phyloP scores from a whole-genome alignment of 2,113 vertebrate genomes.

The Amphiprion ocellaris region DNA sequence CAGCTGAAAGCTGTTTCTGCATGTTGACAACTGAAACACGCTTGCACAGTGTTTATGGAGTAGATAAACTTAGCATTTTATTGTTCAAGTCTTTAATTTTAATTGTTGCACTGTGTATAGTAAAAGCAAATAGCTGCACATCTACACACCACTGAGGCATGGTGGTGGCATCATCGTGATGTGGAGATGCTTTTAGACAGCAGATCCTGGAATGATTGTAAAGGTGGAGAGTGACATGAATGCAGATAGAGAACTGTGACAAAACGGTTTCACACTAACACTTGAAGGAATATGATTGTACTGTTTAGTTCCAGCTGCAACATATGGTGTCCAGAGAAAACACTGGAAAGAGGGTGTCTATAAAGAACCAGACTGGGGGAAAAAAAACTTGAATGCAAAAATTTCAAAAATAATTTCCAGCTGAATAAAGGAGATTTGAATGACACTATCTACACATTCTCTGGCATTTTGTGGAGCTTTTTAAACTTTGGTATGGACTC shows the following conservation, averaged over 20 bases:
- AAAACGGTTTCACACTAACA: not conserved
- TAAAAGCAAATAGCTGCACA: too few relatives aligned
- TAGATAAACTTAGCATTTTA: not conserved
- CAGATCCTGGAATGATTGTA: too few relatives aligned
- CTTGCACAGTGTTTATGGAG: too few relatives aligned
- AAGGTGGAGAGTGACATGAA: too few relatives aligned
- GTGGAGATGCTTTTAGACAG: too few relatives aligned
- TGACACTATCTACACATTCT: not conserved
- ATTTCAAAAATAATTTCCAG: not conserved
- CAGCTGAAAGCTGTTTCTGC: too few relatives aligned
- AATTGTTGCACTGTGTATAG: too few relatives aligned
- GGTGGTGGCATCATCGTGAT: too few relatives aligned
- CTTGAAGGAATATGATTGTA: not conserved
- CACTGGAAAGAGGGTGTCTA: not conserved
- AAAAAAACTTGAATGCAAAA: not conserved
- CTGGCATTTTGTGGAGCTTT: not conserved
- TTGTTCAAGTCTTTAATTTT: too few relatives aligned
- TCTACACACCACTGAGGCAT: too few relatives aligned
- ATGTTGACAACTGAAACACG: too few relatives aligned
- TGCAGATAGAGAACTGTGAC: too few relatives aligned
- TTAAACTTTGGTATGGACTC: not conserved
- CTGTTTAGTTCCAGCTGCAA: not conserved
- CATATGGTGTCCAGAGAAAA: constrained; percentile 15
- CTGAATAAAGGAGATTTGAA: not conserved
- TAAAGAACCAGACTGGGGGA: not conserved